Conservation (phyloP, 2,113 vertebrate species). For the Raja brachyura region DNA sequence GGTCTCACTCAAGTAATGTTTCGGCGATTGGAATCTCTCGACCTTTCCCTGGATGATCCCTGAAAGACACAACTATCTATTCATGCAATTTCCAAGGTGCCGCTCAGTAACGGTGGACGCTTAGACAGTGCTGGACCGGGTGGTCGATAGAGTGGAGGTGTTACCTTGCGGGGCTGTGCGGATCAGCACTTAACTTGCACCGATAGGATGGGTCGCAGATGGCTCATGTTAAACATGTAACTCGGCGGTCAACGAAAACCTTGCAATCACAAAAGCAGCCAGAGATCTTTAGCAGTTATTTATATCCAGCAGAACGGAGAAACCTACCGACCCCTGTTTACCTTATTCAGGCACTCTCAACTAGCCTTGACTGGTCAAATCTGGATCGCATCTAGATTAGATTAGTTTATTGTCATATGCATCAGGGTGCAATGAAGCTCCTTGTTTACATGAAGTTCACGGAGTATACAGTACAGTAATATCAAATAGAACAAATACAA, state of each 20-base stretch:
- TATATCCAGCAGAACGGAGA: not conserved
- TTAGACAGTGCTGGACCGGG: no score
- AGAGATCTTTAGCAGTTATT: not conserved
- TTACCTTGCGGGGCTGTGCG: constrained; percentile 37
- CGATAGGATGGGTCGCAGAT: not conserved
- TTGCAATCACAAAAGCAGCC: not conserved
- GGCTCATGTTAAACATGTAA: not conserved
- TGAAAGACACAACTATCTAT: not conserved
- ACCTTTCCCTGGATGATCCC: not conserved
- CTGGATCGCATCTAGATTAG: not conserved
- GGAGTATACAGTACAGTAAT: no score
- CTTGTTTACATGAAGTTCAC: no score
- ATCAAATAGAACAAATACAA: no score
- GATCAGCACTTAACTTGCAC: not conserved
- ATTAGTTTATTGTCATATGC: no score
- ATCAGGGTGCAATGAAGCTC: no score
- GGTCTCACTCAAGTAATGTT: not conserved
- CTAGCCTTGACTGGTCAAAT: not conserved
- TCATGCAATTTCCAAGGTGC: not conserved
- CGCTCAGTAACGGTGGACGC: not conserved
- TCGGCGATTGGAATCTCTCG: not conserved
- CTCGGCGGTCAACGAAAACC: not conserved
- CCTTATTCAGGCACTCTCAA: not conserved
- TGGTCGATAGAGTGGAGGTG: not conserved
- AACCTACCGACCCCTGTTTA: not conserved